phyloP scores from a whole-genome alignment of 2,797 vertebrate genomes.

The Premnoplex brunnescens region DNA sequence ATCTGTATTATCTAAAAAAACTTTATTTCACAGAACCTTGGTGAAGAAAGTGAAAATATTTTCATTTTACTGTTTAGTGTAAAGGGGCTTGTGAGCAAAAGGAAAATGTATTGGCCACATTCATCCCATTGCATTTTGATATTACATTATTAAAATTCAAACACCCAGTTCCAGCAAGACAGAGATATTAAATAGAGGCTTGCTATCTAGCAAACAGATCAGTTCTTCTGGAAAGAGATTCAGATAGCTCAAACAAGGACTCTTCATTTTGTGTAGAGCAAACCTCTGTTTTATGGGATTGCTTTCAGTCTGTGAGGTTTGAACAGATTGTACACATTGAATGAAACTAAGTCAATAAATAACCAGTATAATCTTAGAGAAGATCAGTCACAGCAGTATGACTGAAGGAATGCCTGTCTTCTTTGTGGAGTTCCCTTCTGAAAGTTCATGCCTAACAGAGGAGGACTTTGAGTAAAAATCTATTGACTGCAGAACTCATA shows the following conservation, averaged over 20 bases:
- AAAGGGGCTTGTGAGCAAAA: background rate
- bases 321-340: background rate
- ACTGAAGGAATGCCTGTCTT: background rate
- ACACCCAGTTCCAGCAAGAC: background rate
- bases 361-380: background rate
- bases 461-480: background rate
- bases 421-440: background rate
- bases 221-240: background rate
- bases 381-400: background rate
- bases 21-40: background rate
- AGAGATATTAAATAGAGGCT: background rate
- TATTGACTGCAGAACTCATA: background rate
- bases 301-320: background rate
- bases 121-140: background rate
- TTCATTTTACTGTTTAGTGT: background rate
- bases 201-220: background rate
- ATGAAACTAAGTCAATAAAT: background rate
- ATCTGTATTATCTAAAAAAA: background rate
- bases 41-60: background rate
- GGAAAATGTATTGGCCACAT: background rate
- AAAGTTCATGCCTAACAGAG: background rate
- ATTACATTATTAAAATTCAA: background rate
- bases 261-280: background rate
- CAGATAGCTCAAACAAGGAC: background rate
- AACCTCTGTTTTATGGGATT: background rate